A percentile compares a stretch with the other conserved stretches of the same genome.
These are phyloP conservation scores for Malurus cyaneus DNA, from an alignment of 2,113 vertebrate genomes.

Conservation along the genomic window DNA sequence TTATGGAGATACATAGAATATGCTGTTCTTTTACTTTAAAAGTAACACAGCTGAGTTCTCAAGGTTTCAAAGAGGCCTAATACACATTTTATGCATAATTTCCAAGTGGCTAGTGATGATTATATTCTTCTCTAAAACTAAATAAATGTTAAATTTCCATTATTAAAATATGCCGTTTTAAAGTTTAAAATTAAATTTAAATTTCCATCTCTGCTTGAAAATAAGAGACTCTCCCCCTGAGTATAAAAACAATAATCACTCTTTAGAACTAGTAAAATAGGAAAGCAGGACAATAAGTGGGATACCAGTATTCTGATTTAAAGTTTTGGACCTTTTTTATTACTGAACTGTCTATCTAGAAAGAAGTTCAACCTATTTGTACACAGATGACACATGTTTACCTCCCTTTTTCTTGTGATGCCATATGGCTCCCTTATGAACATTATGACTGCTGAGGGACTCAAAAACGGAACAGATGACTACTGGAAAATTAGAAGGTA, in stretches of 20 bases:
- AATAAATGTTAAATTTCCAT: background rate
- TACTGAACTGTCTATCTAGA: background rate
- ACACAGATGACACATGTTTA: background rate
- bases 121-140: background rate
- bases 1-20: background rate
- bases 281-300: background rate
- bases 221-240: background rate
- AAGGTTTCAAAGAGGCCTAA: background rate
- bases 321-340: background rate
- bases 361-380: conserved; percentile 1
- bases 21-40: background rate
- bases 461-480: background rate
- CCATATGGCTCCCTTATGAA: background rate
- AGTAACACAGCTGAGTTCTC: background rate
- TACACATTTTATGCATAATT: fast-evolving
- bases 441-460: background rate
- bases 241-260: background rate
- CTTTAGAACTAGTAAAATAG: background rate
- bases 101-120: background rate
- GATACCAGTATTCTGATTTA: background rate
- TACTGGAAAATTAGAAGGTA: background rate
- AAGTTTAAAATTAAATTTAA: background rate
- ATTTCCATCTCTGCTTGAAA: background rate
- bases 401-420: background rate
- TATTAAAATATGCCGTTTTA: background rate